Base-by-base conservation (phyloP, 2,888 invertebrate genomes). In the Lasioglossum vierecki region DNA sequence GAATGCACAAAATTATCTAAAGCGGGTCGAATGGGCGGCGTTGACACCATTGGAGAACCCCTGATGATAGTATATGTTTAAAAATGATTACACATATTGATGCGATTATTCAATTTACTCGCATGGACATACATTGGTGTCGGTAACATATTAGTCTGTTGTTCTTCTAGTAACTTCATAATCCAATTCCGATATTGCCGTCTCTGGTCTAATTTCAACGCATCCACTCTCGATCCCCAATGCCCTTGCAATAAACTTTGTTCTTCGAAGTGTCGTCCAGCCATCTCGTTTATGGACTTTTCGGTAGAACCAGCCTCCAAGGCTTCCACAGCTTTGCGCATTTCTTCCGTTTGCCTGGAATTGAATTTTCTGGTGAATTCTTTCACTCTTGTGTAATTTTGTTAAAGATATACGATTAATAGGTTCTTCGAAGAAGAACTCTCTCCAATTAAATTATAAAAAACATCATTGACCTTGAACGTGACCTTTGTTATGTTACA, bases 141-240 rank as follows among this genome's bases (percentile, higher is more conserved):
- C 35, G 96, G 96, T 78, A 96, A 92, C 93, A 95, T 96, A 84
- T 95, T 96, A 9, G 96, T 96, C 92, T 97, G 96, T 88, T 97
- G 97, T 91, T 97, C 97, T 94, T 97, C 97, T 75, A 98, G 96
- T 84, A 98, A 96, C 92, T 96, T 96, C 97, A 98, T 98, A 68
- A 99, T 97, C 99, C 99, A 99, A 92, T 98, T 97, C 78, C 98
- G 96, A 94, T 98, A 99, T 92, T 98, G 98, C 60, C 97, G 96
- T 81, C 97, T 97, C 95, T 99, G 99, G 71, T 97, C 97, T 88
- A 98, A 97, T 92, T 97, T 96, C 90, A 98, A 96, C 4, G 98
- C 98, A 92, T 98, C 98, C 77, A 99, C 96, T 95, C 98, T 97
- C 72, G 98, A 98, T 89, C 97, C 97, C 96, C 98, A 98, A 90